Percentiles rank a stretch among this genome's conserved stretches.
phyloP scores from a whole-genome alignment of 2,888 invertebrate species.

The Escarpia spicata region DNA sequence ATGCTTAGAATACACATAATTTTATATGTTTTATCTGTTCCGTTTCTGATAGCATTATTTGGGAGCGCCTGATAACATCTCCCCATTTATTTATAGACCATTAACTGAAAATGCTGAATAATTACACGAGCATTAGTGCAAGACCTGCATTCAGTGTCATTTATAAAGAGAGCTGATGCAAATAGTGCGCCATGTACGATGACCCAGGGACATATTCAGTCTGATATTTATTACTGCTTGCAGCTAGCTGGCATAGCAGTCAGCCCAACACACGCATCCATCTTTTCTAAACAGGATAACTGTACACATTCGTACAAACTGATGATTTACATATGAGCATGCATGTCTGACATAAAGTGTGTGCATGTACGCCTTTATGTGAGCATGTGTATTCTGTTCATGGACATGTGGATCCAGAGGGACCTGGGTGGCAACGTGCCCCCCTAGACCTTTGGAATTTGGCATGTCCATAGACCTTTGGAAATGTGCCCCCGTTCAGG shows the following conservation, averaged over 20 bases:
- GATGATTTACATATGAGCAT: constrained; percentile 18
- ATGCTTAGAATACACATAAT: neutral
- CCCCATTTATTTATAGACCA: neutral
- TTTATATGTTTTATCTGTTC: neutral
- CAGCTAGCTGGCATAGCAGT: neutral
- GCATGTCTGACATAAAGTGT: neutral
- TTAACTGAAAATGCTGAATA: neutral
- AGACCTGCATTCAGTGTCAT: neutral
- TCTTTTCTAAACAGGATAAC: neutral
- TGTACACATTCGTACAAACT: neutral
- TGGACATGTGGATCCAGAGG: too few relatives aligned
- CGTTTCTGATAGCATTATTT: neutral
- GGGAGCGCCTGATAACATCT: neutral
- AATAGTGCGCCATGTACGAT: neutral
- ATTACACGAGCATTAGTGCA: neutral
- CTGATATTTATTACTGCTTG: neutral
- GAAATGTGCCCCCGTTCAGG: neutral
- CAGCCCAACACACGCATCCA: neutral
- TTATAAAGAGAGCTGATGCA: neutral
- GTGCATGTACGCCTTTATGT: neutral
- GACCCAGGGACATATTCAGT: neutral
- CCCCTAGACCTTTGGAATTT: too few relatives aligned
- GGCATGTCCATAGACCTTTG: too few relatives aligned
- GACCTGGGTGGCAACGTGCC: too few relatives aligned
- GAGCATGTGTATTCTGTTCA: neutral